Percentiles rank a stretch among this genome's conserved stretches.
These are phyloP conservation scores for Circaetus gallicus DNA, from an alignment of 2,113 vertebrate genomes.

Conservation along the genomic window DNA sequence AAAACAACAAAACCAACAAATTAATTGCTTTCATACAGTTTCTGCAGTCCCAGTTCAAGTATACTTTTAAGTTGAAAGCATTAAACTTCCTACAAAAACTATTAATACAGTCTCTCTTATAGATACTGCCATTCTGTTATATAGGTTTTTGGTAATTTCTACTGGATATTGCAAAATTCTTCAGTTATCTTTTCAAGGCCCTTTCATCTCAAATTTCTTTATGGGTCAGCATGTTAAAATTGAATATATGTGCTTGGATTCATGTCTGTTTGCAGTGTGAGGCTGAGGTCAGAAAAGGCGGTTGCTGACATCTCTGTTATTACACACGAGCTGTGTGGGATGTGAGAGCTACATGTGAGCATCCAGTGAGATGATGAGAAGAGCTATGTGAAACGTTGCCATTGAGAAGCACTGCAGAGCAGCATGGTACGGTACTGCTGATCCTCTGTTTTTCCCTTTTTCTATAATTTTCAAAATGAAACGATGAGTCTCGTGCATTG, in stretches of 20 bases:
- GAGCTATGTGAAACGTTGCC: not conserved
- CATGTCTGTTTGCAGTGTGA: not conserved
- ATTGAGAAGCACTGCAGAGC: not conserved
- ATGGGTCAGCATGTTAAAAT: not conserved
- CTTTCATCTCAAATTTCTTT: not conserved
- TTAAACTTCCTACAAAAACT: not conserved
- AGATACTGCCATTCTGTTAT: not conserved
- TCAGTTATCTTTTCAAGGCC: not conserved
- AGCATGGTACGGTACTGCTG: not conserved
- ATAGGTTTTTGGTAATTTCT: not conserved
- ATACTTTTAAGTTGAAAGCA: not conserved
- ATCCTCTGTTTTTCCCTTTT: not conserved
- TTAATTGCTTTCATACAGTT: not conserved
- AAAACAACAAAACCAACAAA: not conserved
- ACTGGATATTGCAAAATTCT: not conserved
- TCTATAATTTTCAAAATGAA: not conserved
- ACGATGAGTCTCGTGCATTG: not conserved
- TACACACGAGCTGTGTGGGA: fast-evolving
- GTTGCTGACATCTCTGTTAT: not conserved
- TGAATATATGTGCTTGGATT: not conserved
- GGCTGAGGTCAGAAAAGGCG: not conserved
- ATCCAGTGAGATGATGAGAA: not conserved
- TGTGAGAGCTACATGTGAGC: not conserved
- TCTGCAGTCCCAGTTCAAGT: not conserved
- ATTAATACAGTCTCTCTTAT: not conserved